phyloP scores from a whole-genome alignment of 92 coral and sea anemone species.

The Zoanthus solanderi region DNA sequence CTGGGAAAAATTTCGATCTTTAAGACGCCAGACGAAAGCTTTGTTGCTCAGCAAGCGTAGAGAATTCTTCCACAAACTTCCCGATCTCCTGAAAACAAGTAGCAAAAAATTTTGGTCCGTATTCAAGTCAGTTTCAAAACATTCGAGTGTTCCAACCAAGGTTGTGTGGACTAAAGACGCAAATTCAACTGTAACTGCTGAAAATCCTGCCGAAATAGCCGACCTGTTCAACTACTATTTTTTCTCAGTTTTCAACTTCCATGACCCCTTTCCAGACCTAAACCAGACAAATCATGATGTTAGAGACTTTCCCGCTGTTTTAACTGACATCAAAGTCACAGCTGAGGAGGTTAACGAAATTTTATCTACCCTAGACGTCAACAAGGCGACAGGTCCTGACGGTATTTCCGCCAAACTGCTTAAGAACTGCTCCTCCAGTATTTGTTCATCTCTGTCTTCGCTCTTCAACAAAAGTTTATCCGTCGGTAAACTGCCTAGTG shows the following conservation, averaged over 20 bases:
- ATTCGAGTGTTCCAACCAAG: background rate
- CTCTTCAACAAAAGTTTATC: no score
- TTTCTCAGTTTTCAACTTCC: background rate
- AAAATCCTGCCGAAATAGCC: conserved; percentile 5
- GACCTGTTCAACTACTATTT: background rate
- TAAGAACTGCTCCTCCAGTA: no score
- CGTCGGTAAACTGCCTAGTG: no score
- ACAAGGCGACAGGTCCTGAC: no score
- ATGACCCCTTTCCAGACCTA: conserved; percentile 1
- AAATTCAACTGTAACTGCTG: background rate
- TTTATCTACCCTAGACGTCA: no score
- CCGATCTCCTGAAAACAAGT: conserved; percentile 1
- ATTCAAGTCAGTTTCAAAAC: background rate
- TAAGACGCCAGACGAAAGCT: background rate
- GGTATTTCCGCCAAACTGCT: no score
- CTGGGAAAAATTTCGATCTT: background rate
- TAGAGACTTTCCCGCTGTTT: no score
- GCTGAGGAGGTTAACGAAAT: no score
- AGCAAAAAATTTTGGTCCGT: conserved; percentile 14
- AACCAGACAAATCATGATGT: background rate
- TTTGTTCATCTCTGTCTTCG: no score
- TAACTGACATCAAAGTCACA: no score
- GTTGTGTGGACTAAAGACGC: conserved; percentile 1
- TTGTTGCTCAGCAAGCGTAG: background rate
- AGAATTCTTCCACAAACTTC: background rate